Evolutionary conservation across 2,113 vertebrate species (phyloP).

Genomic region (Anser cygnoides): DNA sequence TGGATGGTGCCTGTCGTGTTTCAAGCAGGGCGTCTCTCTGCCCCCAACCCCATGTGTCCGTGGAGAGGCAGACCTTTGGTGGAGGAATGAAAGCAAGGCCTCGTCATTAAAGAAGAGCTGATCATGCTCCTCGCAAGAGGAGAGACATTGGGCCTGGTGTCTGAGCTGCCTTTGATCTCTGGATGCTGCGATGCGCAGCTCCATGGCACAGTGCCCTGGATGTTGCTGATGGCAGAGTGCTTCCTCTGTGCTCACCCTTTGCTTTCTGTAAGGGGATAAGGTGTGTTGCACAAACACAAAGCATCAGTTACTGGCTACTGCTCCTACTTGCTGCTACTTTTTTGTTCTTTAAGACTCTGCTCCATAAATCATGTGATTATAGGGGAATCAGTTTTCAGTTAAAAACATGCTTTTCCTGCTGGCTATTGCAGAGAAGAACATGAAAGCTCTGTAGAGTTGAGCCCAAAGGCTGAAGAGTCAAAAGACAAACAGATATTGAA

Average conservation of each 20-base stretch:
- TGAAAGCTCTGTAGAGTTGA: not conserved
- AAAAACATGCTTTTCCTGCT: not conserved
- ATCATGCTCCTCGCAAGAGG: not conserved
- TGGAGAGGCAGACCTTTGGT: not conserved
- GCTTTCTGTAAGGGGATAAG: not conserved
- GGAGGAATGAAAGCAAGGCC: not conserved
- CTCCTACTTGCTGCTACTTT: not conserved
- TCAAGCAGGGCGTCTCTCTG: not conserved
- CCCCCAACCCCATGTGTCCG: not conserved
- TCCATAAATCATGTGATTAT: not conserved
- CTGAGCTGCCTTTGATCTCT: not conserved
- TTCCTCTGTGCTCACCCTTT: not conserved
- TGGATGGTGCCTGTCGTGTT: not conserved
- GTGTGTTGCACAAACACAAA: not conserved
- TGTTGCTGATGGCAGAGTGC: not conserved
- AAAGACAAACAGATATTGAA: not conserved
- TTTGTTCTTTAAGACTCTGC: not conserved
- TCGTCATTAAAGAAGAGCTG: not conserved
- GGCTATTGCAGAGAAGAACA: not conserved
- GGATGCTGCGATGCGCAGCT: accelerated
- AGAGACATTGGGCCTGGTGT: not conserved
- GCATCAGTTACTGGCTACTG: not conserved
- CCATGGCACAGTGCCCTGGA: accelerated
- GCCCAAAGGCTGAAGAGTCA: not conserved
- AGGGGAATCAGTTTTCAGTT: not conserved